Evolutionary conservation across 2,888 invertebrate genomes (phyloP).

Genomic region (Diaprepes abbreviatus): DNA sequence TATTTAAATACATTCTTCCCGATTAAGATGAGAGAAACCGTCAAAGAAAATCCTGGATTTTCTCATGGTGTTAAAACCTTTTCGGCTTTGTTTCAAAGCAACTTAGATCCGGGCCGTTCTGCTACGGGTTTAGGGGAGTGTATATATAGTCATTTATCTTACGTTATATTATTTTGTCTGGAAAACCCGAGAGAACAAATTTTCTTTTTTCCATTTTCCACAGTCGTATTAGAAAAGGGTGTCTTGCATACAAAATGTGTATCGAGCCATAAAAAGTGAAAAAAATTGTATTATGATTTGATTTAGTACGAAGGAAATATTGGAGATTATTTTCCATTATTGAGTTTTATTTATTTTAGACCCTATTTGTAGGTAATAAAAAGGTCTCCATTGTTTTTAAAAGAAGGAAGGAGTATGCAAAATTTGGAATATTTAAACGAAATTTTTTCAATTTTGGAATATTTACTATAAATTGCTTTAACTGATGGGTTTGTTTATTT

Average conservation of each 20-base stretch:
- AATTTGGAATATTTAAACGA: too few relatives aligned
- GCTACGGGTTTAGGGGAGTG: slow-evolving; percentile 37
- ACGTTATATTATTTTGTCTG: slow-evolving; percentile 52
- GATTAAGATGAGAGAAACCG: slow-evolving; percentile 62
- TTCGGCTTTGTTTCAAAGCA: slow-evolving; percentile 52
- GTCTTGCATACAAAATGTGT: slow-evolving; percentile 25
- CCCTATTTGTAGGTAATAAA: too few relatives aligned
- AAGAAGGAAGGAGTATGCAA: too few relatives aligned
- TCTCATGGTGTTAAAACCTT: slow-evolving; percentile 54
- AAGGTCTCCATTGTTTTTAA: too few relatives aligned
- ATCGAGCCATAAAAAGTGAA: slow-evolving; percentile 12
- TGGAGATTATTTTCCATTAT: slow-evolving; percentile 20
- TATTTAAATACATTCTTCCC: slow-evolving; percentile 49
- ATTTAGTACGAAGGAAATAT: slow-evolving; percentile 2
- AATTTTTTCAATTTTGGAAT: too few relatives aligned
- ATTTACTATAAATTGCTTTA: too few relatives aligned
- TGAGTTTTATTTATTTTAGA: neutral
- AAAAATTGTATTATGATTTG: slow-evolving; percentile 16
- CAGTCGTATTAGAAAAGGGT: slow-evolving; percentile 24
- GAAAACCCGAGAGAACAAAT: slow-evolving; percentile 28
- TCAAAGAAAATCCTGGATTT: slow-evolving; percentile 60
- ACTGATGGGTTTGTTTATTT: too few relatives aligned
- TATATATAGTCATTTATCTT: slow-evolving; percentile 53
- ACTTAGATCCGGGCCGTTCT: slow-evolving; percentile 41
- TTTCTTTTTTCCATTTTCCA: slow-evolving; percentile 31